Evolutionary conservation across 1,140 invertebrate genomes (phyloP), one percentile per base, ranked within the genome.

Genomic region (Drosophila yakuba): DNA sequence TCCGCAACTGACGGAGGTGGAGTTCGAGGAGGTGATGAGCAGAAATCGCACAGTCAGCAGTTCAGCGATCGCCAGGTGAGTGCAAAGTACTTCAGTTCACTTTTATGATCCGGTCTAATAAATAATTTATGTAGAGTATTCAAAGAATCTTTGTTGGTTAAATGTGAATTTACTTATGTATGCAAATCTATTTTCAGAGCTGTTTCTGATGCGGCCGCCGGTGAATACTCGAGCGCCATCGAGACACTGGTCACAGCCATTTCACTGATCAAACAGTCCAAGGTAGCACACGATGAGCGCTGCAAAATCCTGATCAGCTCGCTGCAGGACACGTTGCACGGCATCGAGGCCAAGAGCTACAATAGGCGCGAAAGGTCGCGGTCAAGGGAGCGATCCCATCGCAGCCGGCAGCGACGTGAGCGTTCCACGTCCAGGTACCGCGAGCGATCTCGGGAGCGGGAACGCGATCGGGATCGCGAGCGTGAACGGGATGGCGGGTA

Each of bases 231-330:
- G 0, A 98, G 97, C 93, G 99, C 99, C 48, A 99, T 99, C 85
- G 98, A 99, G 93, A 99, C 99, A 5, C 93, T 99, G 63, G 98
- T 99, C 4, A 99, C 99, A 1, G 99, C 99, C 2, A 99, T 99
- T 78, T 99, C 98, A 4, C 93, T 99, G 17, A 99, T 99, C 67
- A 99, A 99, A 93, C 98, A 99, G 93, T 99, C 98, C 17, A 99
- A 99, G 93, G 97, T 99, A 60, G 97, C 98, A 0, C 96, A 97
- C 90, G 99, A 99, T 93, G 99, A 99, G 92, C 94, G 99, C 43
- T 99, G 99, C 94, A 99, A 99, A 94, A 99, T 99, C 76, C 93
- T 99, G 11, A 98, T 99, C 57, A 98, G 97, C 84, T 98, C 98
- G 0, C 94, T 99, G 1, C 97, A 99, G 93, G 99, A 99, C 91